These are phyloP conservation scores for Salminus brasiliensis DNA, from an alignment of 2,113 vertebrate genomes.

Conservation along the genomic window DNA sequence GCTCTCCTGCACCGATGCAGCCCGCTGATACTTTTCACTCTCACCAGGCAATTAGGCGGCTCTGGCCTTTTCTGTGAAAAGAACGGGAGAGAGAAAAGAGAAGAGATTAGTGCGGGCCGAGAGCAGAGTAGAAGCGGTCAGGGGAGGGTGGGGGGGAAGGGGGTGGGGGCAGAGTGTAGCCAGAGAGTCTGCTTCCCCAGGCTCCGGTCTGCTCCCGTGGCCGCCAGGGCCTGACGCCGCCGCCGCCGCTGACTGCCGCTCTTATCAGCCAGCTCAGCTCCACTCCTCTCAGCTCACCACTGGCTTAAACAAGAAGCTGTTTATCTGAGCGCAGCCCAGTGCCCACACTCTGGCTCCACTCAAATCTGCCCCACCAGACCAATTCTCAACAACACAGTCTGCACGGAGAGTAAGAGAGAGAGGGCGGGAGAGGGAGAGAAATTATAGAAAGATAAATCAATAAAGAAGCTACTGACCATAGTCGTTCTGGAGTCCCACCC, in stretches of 20 bases:
- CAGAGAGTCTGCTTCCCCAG: slow-evolving; percentile 87
- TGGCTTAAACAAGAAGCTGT: slow-evolving; percentile 85
- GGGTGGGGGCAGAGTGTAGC: slow-evolving; percentile 70
- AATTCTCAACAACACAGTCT: slow-evolving; percentile 76
- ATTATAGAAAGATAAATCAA: slow-evolving; percentile 44
- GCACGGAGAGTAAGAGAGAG: slow-evolving; percentile 39
- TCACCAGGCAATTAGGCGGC: slow-evolving; percentile 64
- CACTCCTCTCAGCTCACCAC: slow-evolving; percentile 61
- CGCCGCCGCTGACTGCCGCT: slow-evolving; percentile 67
- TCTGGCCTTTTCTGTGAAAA: slow-evolving; percentile 71
- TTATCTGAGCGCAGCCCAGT: slow-evolving; percentile 85
- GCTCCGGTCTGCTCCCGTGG: slow-evolving; percentile 77
- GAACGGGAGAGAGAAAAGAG: slow-evolving; percentile 65
- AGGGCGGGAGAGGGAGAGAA: neutral
- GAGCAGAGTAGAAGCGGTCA: slow-evolving; percentile 69
- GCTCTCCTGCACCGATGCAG: slow-evolving; percentile 52
- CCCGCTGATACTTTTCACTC: slow-evolving; percentile 63
- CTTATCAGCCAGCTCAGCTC: slow-evolving; percentile 87
- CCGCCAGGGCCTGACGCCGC: slow-evolving; percentile 75
- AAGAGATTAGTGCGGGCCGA: slow-evolving; percentile 74
- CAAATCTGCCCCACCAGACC: slow-evolving; percentile 80
- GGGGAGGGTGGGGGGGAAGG: slow-evolving; percentile 35
- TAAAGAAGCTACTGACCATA: slow-evolving; percentile 37
- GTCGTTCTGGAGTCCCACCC: slow-evolving; percentile 6
- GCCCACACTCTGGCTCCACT: slow-evolving; percentile 83